Evolutionary conservation across 2,797 vertebrate genomes (phyloP), one percentile per base, ranked within the genome.

Genomic region (Lophius americanus): DNA sequence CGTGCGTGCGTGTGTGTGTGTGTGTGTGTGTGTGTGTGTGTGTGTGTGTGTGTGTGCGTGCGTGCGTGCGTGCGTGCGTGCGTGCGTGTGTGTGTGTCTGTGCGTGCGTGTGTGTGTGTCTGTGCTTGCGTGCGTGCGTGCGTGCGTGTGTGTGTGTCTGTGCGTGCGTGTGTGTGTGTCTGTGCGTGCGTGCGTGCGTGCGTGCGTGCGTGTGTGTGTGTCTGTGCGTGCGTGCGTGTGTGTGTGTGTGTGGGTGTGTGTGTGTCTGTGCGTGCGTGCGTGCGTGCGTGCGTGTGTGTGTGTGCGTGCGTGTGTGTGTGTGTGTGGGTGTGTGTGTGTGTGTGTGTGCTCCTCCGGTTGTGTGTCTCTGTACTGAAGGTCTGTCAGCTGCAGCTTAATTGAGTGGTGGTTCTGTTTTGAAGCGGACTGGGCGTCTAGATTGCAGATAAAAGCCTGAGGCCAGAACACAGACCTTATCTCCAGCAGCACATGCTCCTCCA

Each of bases 401-500:
- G 76, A 59, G 6, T 49, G 68, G 78, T 35, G 0, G 50, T 39
- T 70, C 72, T 85, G 81, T 91, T 90, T 83, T 82, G 61, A 79
- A 72, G 56, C 62, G 42, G 70, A 67, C 37, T 23, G n/a, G 54
- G 14, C 56, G 41, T 78, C 82, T 64, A 85, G 83, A 89, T 89
- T 3, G 14, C 4, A 83, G 90, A 91, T 92, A 86, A 87, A 73
- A 77, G 61, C 62, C 66, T 6, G 59, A 41, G 64, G 75, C 61
- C 52, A 12, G 0, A 3, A 57, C 61, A 64, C 0, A 9, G 3
- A 9, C 66, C 83, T 89, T 91, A 89, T 91, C 87, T 68, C 76
- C 63, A 13, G 68, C 64, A 68, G 52, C 83, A 86, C 73, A 86
- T 67, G 78, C 54, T 78, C 2, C 1, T 12, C 52, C 64, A 75